Evolutionary conservation across 2,888 invertebrate genomes (phyloP), one percentile per base, ranked within the genome.

Genomic region (Pristionchus entomophagus): DNA sequence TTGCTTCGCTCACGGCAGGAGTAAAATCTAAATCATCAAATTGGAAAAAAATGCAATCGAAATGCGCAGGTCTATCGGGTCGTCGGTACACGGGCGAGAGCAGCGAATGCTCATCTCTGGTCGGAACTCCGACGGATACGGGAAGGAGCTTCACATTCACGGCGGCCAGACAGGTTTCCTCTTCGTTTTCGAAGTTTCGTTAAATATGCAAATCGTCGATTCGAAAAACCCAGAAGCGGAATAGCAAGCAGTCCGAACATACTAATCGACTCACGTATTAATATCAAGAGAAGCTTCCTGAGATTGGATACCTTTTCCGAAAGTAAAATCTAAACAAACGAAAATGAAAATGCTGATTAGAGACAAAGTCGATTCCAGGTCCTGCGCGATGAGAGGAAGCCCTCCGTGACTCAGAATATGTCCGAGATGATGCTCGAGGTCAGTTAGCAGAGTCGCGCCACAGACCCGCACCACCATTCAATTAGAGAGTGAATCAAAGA

Each of bases 61-160:
- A 14, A 14, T 22, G 19, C n/a, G 77, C 22, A 89, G 89, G 89
- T 81, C 87, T 91, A 86, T 88, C 89, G 85, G 91, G 91, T 73
- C 88, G 92, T 84, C 89, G 92, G 41, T 92, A 92, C 65, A 92
- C 92, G 59, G 93, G 93, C 49, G 93, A 93, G 86, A 92, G 92
- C 87, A 93, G 92, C 85, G 93, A 92, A 86, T 90, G 91, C 62
- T 91, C 91, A 19, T 93, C 93, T 35, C 82, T 92, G 5, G 93
- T 93, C 38, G 93, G 93, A 56, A 93, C 93, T 53, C 93, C 93
- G 35, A 93, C 93, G 35, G 93, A 93, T 86, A 92, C 93, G 32
- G 93, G 90, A 19, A 86, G 89, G 87, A 81, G 89, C 49, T 91
- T 91, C 84, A 91, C 91, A 17, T 91, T 91, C 85, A 91, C 91